A percentile compares a stretch with the other conserved stretches of the same genome.
These are phyloP conservation scores for Harpalus rubripes DNA, from an alignment of 2,888 invertebrate species.

Conservation along the genomic window DNA sequence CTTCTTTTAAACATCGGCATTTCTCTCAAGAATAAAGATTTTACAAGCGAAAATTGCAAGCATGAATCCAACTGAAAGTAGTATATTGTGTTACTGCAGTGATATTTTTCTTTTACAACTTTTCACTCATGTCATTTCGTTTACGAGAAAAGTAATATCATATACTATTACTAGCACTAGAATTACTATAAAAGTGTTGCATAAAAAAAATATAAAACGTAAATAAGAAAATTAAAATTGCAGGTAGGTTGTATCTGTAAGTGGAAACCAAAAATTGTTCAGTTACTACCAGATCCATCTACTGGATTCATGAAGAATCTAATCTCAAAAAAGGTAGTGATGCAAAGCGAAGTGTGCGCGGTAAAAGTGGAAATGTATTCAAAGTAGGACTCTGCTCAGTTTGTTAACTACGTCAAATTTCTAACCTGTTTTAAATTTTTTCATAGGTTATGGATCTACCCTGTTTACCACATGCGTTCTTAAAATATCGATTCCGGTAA, in stretches of 20 bases:
- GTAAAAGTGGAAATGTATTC: no score
- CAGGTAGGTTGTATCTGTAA: not conserved
- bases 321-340: no score
- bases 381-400: no score
- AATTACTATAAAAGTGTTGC: not conserved
- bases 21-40: slow-evolving; percentile 48
- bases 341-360: no score
- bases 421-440: no score
- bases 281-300: no score
- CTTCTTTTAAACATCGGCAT: not conserved
- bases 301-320: no score
- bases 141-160: slow-evolving; percentile 22
- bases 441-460: no score
- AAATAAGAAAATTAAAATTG: not conserved
- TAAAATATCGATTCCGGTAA: no score
- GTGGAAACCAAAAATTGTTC: no score
- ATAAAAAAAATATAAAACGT: not conserved
- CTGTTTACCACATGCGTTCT: no score
- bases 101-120: slow-evolving; percentile 48
- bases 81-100: slow-evolving; percentile 27
- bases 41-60: slow-evolving; percentile 44
- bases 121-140: slow-evolving; percentile 36
- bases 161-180: not conserved
- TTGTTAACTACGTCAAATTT: no score
- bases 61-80: slow-evolving; percentile 30